Base-by-base conservation (phyloP, 2,888 invertebrate species). In the Pharmacophagus antenor region DNA sequence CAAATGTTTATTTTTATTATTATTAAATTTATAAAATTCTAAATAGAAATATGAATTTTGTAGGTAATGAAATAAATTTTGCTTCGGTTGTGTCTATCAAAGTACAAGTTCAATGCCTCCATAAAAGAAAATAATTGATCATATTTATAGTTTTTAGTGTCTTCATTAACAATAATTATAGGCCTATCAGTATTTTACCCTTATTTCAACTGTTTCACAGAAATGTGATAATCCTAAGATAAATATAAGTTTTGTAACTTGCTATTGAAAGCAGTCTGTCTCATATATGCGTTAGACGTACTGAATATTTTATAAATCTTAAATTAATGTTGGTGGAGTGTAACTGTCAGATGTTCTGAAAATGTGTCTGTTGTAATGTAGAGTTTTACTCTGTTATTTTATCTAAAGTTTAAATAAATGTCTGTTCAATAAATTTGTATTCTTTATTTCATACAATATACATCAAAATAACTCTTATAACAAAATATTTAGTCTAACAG, bases 391-490 rank as follows among this genome's bases (percentile, higher is more conserved):
- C 76, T 87, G 88, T 89, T 89, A 83, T 82, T 84, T 85, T 85
- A 74, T 83, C 78, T 82, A 82, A 87, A 76, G 81, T 87, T 86
- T 86, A 84, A 89, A 88, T 90, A 89, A 89, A 89, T 89, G 88
- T 89, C 83, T 87, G 88, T 89, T 88, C 83, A 79, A 71, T 68
- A 70, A 69, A 20, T 77, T 73, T 63, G 57, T 61, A 62, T 62
- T 65, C 51, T 77, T 77, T 82, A 75, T 76, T 78, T 77, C 69
- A 37, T 42, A n/a, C 23, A 56, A 63, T 21, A 59, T 56, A 65
- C 58, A 22, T 51, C 58, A 53, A 61, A 62, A 63, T 58, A 53
- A 61, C 22, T 22, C 12, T 62, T 47, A 49, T 48, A 57, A 61
- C 53, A 55, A 60, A 41, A 22, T 55, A 56, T 50, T 57, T 57